These are phyloP conservation scores for Drosophila bifasciata DNA, from an alignment of 1,140 invertebrate genomes.

Conservation along the genomic window DNA sequence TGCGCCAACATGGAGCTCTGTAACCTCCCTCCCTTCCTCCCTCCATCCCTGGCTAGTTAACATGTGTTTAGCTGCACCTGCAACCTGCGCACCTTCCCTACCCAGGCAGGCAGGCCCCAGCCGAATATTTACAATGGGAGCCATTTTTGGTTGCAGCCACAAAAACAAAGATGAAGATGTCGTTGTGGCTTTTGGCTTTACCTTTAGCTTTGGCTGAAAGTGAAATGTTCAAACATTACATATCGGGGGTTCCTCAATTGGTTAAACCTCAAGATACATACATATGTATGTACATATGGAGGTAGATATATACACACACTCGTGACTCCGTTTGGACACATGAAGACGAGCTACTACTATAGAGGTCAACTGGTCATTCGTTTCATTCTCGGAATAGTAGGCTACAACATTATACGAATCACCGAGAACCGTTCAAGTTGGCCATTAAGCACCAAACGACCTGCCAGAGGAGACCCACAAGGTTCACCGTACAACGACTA, in stretches of 20 bases:
- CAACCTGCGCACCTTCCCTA: conserved; percentile 49
- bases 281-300: no score
- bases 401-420: conserved; percentile 55
- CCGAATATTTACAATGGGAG: conserved; percentile 68
- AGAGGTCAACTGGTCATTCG: conserved; percentile 55
- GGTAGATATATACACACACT: not conserved
- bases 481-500: not conserved
- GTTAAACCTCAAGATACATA: not conserved
- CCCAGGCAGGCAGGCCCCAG: not conserved
- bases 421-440: conserved; percentile 42
- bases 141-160: conserved; percentile 63
- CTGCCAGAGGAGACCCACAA: conserved; percentile 42
- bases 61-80: conserved; percentile 69
- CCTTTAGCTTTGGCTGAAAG: conserved; percentile 49
- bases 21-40: not conserved
- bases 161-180: conserved; percentile 66
- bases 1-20: conserved; percentile 54
- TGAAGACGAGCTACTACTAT: conserved; percentile 39
- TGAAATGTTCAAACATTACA: conserved; percentile 60
- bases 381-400: conserved; percentile 60
- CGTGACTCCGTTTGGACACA: conserved; percentile 17
- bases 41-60: conserved; percentile 50
- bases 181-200: conserved; percentile 42
- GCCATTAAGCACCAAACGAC: conserved; percentile 73
- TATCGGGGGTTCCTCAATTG: conserved; percentile 50